phyloP scores from a whole-genome alignment of 2,888 invertebrate species.

The Latrodectus hesperus region DNA sequence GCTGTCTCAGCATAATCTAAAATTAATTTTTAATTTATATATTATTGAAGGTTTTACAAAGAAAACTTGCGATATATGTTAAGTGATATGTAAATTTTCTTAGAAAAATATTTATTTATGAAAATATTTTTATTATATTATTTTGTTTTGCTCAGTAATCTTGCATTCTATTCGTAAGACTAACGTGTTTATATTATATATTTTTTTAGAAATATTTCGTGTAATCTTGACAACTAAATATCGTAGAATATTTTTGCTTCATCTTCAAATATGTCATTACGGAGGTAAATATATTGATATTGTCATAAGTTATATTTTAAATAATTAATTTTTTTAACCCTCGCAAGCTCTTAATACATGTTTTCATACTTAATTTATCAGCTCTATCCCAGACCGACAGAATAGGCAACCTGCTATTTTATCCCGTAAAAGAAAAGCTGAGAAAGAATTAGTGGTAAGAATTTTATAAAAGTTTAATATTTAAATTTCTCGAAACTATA shows the following conservation, averaged over 20 bases:
- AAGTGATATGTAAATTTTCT: not conserved
- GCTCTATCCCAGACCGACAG: conserved; percentile 19
- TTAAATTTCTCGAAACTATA: not conserved
- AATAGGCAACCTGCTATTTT: conserved; percentile 55
- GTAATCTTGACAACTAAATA: not conserved
- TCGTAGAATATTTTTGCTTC: not conserved
- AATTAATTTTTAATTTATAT: too few species aligned
- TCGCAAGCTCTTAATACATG: not conserved
- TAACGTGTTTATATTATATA: not conserved
- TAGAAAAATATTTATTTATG: not conserved
- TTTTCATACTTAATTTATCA: conserved; percentile 10
- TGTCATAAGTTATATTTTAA: conserved; percentile 7
- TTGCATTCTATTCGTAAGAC: not conserved
- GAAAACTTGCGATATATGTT: too few species aligned
- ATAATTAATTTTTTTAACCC: conserved; percentile 1
- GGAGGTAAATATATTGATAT: conserved; percentile 23
- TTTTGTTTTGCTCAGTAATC: not conserved
- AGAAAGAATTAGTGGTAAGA: conserved; percentile 58
- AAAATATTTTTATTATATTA: not conserved
- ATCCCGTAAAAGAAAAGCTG: conserved; percentile 63
- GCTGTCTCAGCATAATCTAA: too few species aligned
- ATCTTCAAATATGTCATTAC: conserved; percentile 23
- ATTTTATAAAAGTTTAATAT: conserved; percentile 13
- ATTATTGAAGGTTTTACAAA: too few species aligned
- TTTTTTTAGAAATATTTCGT: not conserved